Conservation (phyloP, 2,797 vertebrate genomes). For the Distichodus sexfasciatus region DNA sequence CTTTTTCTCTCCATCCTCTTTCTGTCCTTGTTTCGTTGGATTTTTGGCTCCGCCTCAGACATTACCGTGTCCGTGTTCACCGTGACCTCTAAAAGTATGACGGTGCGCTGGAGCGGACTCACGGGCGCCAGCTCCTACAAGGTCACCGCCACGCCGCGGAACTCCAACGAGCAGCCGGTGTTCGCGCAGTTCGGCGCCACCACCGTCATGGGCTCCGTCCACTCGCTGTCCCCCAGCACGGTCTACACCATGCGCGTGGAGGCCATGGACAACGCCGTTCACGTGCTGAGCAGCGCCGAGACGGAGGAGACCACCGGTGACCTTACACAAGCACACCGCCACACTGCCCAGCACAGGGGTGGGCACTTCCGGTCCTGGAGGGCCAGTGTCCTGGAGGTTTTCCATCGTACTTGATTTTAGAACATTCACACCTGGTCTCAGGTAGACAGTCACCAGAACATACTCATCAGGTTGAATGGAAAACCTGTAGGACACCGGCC, state of each 20-base stretch:
- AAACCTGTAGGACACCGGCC: too few species aligned
- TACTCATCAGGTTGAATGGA: too few species aligned
- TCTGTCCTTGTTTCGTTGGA: neutral
- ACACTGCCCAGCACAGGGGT: too few species aligned
- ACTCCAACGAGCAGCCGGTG: constrained; percentile 56
- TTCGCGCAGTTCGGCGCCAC: constrained; percentile 68
- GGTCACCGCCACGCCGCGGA: constrained; percentile 72
- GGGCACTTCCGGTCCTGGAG: too few species aligned
- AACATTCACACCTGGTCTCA: too few species aligned
- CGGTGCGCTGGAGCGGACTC: constrained; percentile 68
- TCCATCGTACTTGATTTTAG: too few species aligned
- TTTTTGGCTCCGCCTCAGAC: constrained; percentile 54
- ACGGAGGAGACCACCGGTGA: constrained; percentile 71
- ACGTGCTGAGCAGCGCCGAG: constrained; percentile 65
- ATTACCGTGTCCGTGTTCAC: constrained; percentile 73
- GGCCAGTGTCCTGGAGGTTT: too few species aligned
- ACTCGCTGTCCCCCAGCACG: constrained; percentile 73
- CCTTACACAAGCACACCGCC: neutral
- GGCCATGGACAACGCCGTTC: constrained; percentile 70
- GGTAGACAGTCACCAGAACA: too few species aligned
- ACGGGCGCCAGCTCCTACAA: constrained; percentile 73
- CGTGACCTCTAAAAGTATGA: constrained; percentile 78
- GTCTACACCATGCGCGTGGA: constrained; percentile 73
- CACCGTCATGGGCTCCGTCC: constrained; percentile 73
- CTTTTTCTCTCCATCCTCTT: too few species aligned